These are phyloP conservation scores for Patagioenas fasciata DNA, from an alignment of 2,113 vertebrate genomes.

Conservation along the genomic window DNA sequence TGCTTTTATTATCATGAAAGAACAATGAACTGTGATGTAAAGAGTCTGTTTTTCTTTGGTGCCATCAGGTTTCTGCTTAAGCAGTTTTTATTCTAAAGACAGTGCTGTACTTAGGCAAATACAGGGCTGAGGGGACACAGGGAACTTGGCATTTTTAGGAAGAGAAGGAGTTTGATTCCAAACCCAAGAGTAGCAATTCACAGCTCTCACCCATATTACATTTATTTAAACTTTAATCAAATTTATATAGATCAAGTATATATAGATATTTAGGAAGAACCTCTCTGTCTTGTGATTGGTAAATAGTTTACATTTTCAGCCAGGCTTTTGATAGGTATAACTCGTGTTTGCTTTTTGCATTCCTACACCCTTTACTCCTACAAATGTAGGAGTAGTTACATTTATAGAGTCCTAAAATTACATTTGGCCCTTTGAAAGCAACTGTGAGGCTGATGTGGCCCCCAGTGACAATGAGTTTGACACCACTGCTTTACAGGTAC, in stretches of 20 bases:
- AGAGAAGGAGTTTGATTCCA: not conserved
- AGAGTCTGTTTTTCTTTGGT: not conserved
- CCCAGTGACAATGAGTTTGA: too few relatives aligned
- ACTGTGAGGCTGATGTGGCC: too few relatives aligned
- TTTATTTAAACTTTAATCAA: not conserved
- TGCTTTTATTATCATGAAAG: not conserved
- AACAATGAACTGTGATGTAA: not conserved
- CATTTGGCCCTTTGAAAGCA: too few relatives aligned
- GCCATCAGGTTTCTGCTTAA: not conserved
- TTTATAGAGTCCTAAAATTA: too few relatives aligned
- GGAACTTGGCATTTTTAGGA: not conserved
- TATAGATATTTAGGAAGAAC: not conserved
- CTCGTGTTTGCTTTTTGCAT: not conserved
- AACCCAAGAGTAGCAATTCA: not conserved
- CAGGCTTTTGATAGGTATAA: not conserved
- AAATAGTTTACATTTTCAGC: not conserved
- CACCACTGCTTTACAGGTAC: not conserved
- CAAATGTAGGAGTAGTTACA: too few relatives aligned
- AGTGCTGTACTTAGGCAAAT: not conserved
- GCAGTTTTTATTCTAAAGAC: not conserved
- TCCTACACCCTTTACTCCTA: not conserved
- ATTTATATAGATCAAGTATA: too few relatives aligned
- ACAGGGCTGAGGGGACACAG: not conserved
- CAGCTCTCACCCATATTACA: not conserved
- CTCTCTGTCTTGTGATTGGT: not conserved